Conservation (phyloP, 2,113 vertebrate species). For the Sula dactylatra region DNA sequence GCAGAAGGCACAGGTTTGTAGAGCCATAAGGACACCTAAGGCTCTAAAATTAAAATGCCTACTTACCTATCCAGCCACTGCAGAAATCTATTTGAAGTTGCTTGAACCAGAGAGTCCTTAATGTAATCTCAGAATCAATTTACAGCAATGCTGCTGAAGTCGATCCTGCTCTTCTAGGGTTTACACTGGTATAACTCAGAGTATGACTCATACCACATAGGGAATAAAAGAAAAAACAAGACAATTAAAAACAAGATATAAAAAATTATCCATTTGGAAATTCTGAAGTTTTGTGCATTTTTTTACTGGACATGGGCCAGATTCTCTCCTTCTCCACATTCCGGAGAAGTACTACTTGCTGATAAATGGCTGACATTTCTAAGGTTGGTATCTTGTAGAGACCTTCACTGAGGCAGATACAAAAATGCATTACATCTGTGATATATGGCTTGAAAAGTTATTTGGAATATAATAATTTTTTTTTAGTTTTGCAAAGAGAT, state of each 20-base stretch:
- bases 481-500: not conserved
- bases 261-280: not conserved
- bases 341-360: not conserved
- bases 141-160: not conserved
- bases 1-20: not conserved
- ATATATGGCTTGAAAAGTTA: not conserved
- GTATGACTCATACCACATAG: not conserved
- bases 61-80: not conserved
- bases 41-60: not conserved
- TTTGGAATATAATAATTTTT: not conserved
- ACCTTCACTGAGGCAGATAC: not conserved
- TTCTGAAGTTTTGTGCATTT: not conserved
- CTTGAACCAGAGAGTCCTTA: not conserved
- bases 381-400: not conserved
- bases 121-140: not conserved
- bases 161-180: not conserved
- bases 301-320: not conserved
- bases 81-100: not conserved
- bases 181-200: not conserved
- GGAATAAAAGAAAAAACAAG: not conserved
- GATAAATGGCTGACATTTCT: not conserved
- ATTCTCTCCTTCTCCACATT: not conserved
- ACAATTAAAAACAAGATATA: not conserved
- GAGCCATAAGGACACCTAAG: not conserved
- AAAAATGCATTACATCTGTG: not conserved